phyloP scores from a whole-genome alignment of 1,140 invertebrate species.

The Platyscapa corneri region DNA sequence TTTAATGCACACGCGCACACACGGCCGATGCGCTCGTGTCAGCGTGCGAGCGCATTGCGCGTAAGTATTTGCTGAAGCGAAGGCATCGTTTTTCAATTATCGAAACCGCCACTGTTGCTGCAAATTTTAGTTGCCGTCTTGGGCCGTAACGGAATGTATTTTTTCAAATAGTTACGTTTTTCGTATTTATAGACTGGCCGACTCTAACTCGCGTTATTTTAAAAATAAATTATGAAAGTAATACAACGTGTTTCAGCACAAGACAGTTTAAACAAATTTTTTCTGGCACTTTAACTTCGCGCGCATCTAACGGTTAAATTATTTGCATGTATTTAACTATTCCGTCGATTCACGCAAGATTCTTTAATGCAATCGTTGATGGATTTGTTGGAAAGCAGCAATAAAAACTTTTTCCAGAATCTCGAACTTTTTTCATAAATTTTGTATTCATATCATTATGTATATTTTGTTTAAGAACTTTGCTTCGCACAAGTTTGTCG shows the following conservation, averaged over 20 bases:
- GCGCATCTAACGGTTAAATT: not conserved
- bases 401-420: not conserved
- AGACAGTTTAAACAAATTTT: no score
- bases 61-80: not conserved
- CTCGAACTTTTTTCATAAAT: not conserved
- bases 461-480: not conserved
- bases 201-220: no score
- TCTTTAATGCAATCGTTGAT: not conserved
- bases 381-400: not conserved
- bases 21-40: not conserved
- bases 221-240: no score
- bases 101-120: not conserved
- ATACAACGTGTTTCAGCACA: no score
- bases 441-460: not conserved
- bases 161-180: not conserved
- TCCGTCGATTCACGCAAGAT: not conserved
- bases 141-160: no score
- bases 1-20: conserved; percentile 1
- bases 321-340: not conserved
- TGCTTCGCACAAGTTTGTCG: no score
- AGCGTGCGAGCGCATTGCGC: not conserved
- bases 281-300: not conserved
- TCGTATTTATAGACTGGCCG: not conserved
- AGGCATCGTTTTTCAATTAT: not conserved
- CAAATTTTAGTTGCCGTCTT: not conserved